Base-by-base conservation (phyloP, 2,888 invertebrate genomes). In the Rhingia campestris region DNA sequence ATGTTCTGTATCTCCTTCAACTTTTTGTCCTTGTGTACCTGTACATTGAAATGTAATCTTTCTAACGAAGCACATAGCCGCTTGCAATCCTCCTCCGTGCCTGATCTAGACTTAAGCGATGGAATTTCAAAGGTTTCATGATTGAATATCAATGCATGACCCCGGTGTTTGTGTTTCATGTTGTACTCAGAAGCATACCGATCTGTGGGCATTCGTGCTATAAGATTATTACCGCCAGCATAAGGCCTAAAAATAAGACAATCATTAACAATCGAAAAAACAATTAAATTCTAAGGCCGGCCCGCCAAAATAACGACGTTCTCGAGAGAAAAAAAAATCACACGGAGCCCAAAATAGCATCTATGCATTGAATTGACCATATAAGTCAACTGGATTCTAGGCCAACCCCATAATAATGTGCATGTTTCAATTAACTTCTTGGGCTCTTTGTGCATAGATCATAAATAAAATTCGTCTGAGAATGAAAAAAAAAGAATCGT, bases 81-180 rank as follows among this genome's bases (percentile, higher is more conserved):
- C 81, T 95, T 94, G 87, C 96, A 94, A 91, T 98, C 98, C 53
- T 95, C 95, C 89, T 97, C 96, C 1, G 98, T 98, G 0, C 98
- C 98, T 86, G 94, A 93, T 75, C 97, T 94, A 9, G 93, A 90
- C 90, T 95, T 95, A 75, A 96, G 91, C 88, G 94, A 94, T 80
- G 93, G 93, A 76, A 95, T 93, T 86, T 94, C 94, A 89, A 98
- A 98, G 88, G 93, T 92, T 91, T 96, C 96, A 90, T 98, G 98
- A 90, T 98, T 98, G 89, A 98, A 97, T 88, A 98, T 96, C 12
- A 97, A 90, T 4, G 98, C 98, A 86, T 94, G 91, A 4, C 98
- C 98, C 73, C 98, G 94, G 81, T 94, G 93, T 86, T 94, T 93
- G 90, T 97, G 96, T 88, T 94, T 94, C 97, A 98, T 98, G 87